Base-by-base conservation (phyloP, 92 coral and sea anemone genomes). In the Zoanthus sansibaricus region DNA sequence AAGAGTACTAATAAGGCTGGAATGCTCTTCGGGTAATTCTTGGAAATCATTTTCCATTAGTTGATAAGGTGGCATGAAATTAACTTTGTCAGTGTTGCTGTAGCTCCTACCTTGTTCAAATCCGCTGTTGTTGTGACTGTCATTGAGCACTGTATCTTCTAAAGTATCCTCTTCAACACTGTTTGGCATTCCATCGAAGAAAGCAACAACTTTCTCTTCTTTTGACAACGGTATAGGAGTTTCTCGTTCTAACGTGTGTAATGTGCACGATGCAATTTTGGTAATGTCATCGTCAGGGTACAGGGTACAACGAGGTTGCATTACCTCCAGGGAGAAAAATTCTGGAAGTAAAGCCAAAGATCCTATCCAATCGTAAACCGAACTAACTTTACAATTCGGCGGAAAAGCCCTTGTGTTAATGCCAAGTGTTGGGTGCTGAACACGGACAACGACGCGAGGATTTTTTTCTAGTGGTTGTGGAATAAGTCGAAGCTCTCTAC, bases 351-450 rank as follows among this genome's bases (percentile, higher is more conserved):
- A 42, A 73, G 77, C 77, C 18, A 73, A 73, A 31, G 77, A 73
- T 48, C 77, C 77, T 4, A 73, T 73, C 77, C 77, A 73, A 48
- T 73, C 77, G 42, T 73, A 73, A 17, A 73, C 21, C 25, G 77
- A 54, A 45, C 51, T 45, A 18, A 73, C 54, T 73, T 44, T 73
- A 25, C 77, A 42, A n/a, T 48, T 55, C 14, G 55, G 55, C 7
- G 77, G 77, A 21, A 73, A 73, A 45, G 54, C 54, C 18, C 77
- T 73, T 7, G 58, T 42, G 11, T 66, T 66, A 44, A 73, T n/a
- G 71, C 77, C 77, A 73, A 73, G 77, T 48, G 51, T n/a, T 9
- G 54, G 77, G 54, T 73, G 77, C 51, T 48, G 77, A 4, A 44
- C 77, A 25, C 21, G 54, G 21, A 73, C 54, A 42, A 73, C 55